Conservation (phyloP, 2,888 invertebrate genomes). For the Trichogramma dendrolimi region DNA sequence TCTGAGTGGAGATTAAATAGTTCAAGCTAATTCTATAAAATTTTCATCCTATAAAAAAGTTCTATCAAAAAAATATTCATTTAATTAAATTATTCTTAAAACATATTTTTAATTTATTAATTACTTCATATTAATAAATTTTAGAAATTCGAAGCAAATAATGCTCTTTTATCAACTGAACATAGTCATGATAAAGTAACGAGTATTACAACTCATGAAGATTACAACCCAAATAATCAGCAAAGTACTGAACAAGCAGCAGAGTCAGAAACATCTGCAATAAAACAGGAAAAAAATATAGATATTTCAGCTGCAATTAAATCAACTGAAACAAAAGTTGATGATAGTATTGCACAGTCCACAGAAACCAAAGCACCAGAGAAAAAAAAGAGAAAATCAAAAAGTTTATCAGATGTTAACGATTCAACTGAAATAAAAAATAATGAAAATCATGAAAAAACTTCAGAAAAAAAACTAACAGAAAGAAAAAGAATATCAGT, state of each 20-base stretch:
- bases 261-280: no score
- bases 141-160: constrained; percentile 68
- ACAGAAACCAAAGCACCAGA: neutral
- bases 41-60: constrained; percentile 5
- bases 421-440: neutral
- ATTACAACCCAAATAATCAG: no score
- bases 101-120: no score
- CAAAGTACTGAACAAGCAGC: no score
- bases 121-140: constrained; percentile 17
- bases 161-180: constrained; percentile 66
- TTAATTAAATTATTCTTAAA: neutral
- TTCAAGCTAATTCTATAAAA: no score
- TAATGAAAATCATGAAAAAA: constrained; percentile 4
- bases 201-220: constrained; percentile 61
- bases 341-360: neutral
- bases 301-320: no score
- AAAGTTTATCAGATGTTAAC: constrained; percentile 1
- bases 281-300: no score
- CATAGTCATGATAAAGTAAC: constrained; percentile 68
- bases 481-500: constrained; percentile 19
- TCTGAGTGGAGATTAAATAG: no score
- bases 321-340: neutral
- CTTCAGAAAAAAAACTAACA: constrained; percentile 11
- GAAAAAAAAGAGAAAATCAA: constrained; percentile 17
- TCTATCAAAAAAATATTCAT: constrained; percentile 11